phyloP scores from a whole-genome alignment of 2,113 vertebrate species.

The Antechinus flavipes region DNA sequence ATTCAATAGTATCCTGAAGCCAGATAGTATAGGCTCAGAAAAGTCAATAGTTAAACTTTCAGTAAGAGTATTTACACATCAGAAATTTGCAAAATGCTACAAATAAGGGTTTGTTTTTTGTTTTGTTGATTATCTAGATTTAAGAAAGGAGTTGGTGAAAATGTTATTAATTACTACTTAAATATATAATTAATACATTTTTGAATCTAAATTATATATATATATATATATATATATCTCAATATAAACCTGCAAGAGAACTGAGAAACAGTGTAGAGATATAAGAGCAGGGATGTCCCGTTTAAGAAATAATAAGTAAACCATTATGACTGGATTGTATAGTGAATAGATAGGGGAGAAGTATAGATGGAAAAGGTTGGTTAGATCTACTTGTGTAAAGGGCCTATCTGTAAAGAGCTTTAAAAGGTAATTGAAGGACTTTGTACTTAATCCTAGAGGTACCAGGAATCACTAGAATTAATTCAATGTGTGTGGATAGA shows the following conservation, averaged over 20 bases:
- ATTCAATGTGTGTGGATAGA: background rate
- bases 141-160: background rate
- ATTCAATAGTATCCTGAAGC: background rate
- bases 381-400: background rate
- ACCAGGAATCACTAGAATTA: background rate
- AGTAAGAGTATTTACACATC: background rate
- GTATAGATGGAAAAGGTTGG: background rate
- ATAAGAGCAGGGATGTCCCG: background rate
- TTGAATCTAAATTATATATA: too few species aligned
- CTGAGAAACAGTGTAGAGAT: background rate
- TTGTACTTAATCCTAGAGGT: background rate
- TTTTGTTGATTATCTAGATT: background rate
- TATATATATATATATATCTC: too few species aligned
- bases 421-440: background rate
- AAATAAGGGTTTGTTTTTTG: background rate
- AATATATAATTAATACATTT: too few species aligned
- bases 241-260: too few species aligned
- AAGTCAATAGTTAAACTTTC: background rate
- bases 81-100: background rate
- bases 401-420: background rate
- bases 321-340: background rate
- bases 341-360: background rate
- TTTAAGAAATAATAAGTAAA: background rate
- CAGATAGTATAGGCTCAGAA: background rate
- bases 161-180: background rate